phyloP scores from a whole-genome alignment of 2,888 invertebrate genomes.

The Drosophila ustulata region DNA sequence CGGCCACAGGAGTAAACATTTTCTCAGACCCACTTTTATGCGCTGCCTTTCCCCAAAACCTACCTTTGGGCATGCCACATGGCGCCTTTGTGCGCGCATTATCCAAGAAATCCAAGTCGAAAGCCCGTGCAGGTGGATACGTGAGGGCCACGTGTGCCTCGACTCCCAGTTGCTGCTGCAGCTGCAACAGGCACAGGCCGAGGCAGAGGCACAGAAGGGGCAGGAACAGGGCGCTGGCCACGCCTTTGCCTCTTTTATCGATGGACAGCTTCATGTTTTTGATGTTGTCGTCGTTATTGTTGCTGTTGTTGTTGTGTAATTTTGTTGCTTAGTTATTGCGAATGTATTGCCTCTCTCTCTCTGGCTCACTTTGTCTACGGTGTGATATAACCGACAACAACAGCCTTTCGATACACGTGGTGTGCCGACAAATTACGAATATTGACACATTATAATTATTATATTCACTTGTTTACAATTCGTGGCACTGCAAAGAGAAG shows the following conservation, averaged over 20 bases:
- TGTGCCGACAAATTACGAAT: conserved; percentile 17
- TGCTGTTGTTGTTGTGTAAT: conserved; percentile 36
- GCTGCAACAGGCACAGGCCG: conserved; percentile 31
- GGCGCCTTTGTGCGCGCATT: conserved; percentile 95
- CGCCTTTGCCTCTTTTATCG: conserved; percentile 52
- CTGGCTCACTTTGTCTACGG: neutral
- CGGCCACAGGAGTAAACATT: conserved; percentile 19
- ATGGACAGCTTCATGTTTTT: conserved; percentile 51
- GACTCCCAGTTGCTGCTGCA: conserved; percentile 32
- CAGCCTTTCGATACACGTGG: conserved; percentile 11
- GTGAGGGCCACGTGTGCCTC: conserved; percentile 93
- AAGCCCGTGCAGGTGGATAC: conserved; percentile 94
- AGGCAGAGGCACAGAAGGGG: conserved; percentile 40
- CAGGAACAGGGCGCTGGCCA: conserved; percentile 36
- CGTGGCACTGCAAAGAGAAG: conserved; percentile 34
- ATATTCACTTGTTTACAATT: conserved; percentile 20
- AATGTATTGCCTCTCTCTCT: conserved; percentile 32
- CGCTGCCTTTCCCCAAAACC: conserved; percentile 73
- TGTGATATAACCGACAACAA: conserved; percentile 14
- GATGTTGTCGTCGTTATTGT: conserved; percentile 20
- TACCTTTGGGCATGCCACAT: conserved; percentile 98
- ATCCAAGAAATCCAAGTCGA: conserved; percentile 96
- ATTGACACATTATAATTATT: conserved; percentile 28
- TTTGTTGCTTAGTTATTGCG: conserved; percentile 24
- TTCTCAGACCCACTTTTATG: conserved; percentile 56